phyloP scores from a whole-genome alignment of 2,113 vertebrate species.

The Labeo rohita region DNA sequence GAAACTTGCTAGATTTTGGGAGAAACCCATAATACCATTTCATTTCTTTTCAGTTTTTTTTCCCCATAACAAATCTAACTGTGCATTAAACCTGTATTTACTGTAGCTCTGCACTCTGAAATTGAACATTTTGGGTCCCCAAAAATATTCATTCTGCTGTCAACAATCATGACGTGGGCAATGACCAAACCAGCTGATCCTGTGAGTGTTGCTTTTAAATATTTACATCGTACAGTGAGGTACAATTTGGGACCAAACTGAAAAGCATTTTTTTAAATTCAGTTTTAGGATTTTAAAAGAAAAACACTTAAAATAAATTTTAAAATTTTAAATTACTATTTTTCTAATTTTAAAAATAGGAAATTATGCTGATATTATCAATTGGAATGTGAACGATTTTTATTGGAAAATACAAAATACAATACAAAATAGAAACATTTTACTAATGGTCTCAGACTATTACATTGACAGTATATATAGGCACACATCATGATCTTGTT shows the following conservation, averaged over 20 bases:
- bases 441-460: background rate
- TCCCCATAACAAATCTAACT: background rate
- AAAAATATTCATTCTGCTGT: constrained; percentile 91
- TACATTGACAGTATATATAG: background rate
- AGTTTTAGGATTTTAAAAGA: too few species aligned
- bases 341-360: too few species aligned
- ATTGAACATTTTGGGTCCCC: constrained; percentile 73
- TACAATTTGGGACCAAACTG: background rate
- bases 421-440: too few species aligned
- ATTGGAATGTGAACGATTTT: background rate
- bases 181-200: constrained; percentile 78
- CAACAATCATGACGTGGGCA: constrained; percentile 92
- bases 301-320: too few species aligned
- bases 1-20: background rate
- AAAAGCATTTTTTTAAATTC: background rate
- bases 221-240: background rate
- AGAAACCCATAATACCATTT: background rate
- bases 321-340: too few species aligned
- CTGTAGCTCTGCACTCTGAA: constrained; percentile 77
- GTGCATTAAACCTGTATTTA: background rate
- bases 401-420: too few species aligned
- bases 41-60: background rate
- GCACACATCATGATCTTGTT: background rate
- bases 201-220: constrained; percentile 74
- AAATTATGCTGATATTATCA: background rate